Conservation (phyloP, 2,113 vertebrate genomes). For the Eurypyga helias region DNA sequence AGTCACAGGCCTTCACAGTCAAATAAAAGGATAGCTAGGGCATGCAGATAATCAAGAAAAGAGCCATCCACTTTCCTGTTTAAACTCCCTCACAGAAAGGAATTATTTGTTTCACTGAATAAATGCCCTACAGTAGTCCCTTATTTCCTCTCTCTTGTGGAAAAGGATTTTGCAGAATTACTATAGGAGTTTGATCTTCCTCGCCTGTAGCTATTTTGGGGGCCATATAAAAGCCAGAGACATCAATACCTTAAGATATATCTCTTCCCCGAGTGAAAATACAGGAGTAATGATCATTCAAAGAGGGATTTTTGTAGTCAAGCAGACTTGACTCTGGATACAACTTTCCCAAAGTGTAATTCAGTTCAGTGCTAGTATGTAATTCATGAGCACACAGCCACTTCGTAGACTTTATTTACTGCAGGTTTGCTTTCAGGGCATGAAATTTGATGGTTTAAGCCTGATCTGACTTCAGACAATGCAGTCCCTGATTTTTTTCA, state of each 20-base stretch:
- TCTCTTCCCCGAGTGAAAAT: neutral
- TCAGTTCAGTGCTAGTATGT: neutral
- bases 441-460: neutral
- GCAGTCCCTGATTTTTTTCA: neutral
- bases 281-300: neutral
- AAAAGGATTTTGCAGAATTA: neutral
- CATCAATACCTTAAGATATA: neutral
- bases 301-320: neutral
- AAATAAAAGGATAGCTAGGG: rapidly evolving
- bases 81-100: neutral
- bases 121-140: neutral
- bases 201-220: neutral
- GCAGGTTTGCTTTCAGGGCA: neutral
- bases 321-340: neutral
- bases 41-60: neutral
- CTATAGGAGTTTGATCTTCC: neutral
- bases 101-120: neutral
- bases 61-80: neutral
- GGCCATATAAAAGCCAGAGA: neutral
- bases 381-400: neutral
- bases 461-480: neutral
- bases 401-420: neutral
- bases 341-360: neutral
- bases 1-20: neutral
- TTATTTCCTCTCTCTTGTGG: neutral